Evolutionary conservation across 2,888 invertebrate genomes (phyloP), one percentile per base, ranked within the genome.

Genomic region (Ferdinandea cuprea): DNA sequence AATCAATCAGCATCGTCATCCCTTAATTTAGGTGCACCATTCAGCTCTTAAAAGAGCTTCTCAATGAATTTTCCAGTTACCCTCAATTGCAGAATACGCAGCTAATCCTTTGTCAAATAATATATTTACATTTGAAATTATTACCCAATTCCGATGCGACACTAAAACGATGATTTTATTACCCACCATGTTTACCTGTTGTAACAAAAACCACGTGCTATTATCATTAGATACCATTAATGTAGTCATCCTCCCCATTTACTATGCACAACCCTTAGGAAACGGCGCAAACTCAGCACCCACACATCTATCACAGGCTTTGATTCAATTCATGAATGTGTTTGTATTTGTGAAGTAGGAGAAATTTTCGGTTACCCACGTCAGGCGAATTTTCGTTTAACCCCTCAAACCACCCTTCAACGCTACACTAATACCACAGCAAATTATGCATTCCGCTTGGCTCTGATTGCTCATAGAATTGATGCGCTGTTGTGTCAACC

Each of bases 101-200:
- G 42, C 32, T 80, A 69, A 79, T 80, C 76, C 80, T 71, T 71
- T 76, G 58, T 76, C 69, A 71, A 81, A 69, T 71, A 76, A 40
- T 9, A 37, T 83, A 83, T 83, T 83, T 78, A 83, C 83, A 68
- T 83, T 78, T 56, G 42, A 78, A 83, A 83, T 83, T 83, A 83
- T 61, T 61, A 78, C 61, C 59, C 59, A 78, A 83, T 78, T 72
- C 61, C 72, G 48, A 54, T 66, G 66, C 6, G 13, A 40, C 77
- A 78, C 50, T 52, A 66, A 71, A 63, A 65, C 52, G 50, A 59
- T 78, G 48, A 78, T 73, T 83, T 78, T 72, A 72, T 83, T 72
- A 61, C 83, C 71, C 65, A 72, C 66, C 54, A 66, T 59, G 65
- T 63, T 77, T 72, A 83, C 81, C 83, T 83, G 83, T 83, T 83